Conservation (phyloP, 2,113 vertebrate species). For the Cyprinus carpio region DNA sequence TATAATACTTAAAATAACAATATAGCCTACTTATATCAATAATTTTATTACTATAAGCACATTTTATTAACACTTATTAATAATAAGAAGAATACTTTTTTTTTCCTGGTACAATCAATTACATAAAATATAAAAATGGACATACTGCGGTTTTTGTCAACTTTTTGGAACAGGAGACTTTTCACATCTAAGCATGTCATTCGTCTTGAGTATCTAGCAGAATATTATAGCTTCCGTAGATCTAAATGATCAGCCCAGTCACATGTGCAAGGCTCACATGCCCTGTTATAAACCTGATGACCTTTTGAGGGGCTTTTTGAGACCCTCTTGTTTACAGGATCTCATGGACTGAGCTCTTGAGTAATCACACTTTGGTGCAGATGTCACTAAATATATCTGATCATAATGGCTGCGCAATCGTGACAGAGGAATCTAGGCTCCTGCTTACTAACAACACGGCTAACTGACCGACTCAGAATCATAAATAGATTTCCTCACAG, state of each 20-base stretch:
- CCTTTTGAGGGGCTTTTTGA: constrained; percentile 15
- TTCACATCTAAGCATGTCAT: background rate
- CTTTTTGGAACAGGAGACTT: background rate
- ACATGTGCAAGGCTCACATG: constrained; percentile 7
- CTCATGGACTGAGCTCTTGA: constrained; percentile 6
- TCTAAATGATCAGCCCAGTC: background rate
- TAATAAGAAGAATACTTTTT: background rate
- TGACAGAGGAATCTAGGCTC: background rate
- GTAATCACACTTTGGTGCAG: constrained; percentile 30
- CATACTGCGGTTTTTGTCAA: background rate
- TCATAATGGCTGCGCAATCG: constrained; percentile 25
- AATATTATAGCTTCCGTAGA: background rate
- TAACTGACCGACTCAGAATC: background rate
- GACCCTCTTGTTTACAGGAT: constrained; percentile 29
- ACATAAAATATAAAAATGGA: background rate
- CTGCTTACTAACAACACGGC: background rate
- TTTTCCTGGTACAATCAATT: background rate
- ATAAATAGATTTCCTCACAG: background rate
- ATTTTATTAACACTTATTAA: background rate
- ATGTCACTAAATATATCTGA: constrained; percentile 28
- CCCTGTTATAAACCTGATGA: background rate
- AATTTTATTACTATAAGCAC: background rate
- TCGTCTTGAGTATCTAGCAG: background rate
- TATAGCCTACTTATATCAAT: background rate
- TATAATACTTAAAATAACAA: background rate